Evolutionary conservation across 2,797 vertebrate species (phyloP), one percentile per base, ranked within the genome.

Genomic region (Nasua narica): DNA sequence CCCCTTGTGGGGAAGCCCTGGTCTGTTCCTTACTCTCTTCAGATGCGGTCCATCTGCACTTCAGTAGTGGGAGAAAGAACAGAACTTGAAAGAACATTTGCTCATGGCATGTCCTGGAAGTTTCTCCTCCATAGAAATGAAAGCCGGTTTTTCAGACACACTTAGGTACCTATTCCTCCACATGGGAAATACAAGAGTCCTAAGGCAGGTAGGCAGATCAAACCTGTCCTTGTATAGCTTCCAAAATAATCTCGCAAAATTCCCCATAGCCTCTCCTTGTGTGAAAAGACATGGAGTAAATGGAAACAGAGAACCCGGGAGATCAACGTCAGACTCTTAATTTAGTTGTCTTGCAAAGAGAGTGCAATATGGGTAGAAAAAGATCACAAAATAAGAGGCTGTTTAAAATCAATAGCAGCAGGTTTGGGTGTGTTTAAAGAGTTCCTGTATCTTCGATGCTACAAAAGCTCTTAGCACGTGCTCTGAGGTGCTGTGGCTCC

Each of bases 71-170:
- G 46, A 13, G 8, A 72, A 92, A 62, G 50, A 78, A 37, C 14
- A 37, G 27, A 56, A 14, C 60, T 94, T 65, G 81, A 97, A 85
- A 91, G 54, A 79, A 9, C 29, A 48, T 78, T 70, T 84, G 35
- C 27, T 90, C 43, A 43, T 48, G 23, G 60, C 27, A 69, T 16
- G 25, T 65, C 58, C 84, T 83, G 43, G 50, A 94, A 90, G 29
- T 76, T 85, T 96, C 69, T 97, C 27, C 50, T 91, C 40, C 46
- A 60, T 3, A 60, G 95, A 97, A 88, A 83, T 16, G 13, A 78
- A 77, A 87, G 12, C 60, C 14, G 65, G 8, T 90, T 97, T 95
- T 86, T 82, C 46, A 69, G 95, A 93, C 93, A 32, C 62, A 50
- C 69, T 40, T 21, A 87, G 32, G 69, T 52, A 25, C 16, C 16